These are phyloP conservation scores for Novumbra hubbsi DNA, from an alignment of 2,797 vertebrate species.

Conservation along the genomic window DNA sequence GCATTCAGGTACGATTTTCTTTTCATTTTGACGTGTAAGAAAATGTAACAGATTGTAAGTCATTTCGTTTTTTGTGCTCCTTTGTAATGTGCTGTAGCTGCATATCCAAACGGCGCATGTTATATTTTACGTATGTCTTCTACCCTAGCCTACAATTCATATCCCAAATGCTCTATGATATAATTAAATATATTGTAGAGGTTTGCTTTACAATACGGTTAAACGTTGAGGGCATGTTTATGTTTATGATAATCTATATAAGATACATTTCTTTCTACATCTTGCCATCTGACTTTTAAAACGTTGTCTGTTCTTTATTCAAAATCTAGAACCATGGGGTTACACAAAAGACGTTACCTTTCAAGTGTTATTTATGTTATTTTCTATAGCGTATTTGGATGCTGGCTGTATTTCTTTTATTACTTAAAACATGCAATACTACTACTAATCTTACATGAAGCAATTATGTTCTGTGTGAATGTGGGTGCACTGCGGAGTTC, in stretches of 20 bases:
- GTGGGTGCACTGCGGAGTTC: neutral
- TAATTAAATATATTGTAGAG: neutral
- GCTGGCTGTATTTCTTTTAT: neutral
- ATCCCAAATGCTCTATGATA: neutral
- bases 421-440: neutral
- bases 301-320: neutral
- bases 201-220: conserved; percentile 5
- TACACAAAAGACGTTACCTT: neutral
- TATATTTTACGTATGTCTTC: neutral
- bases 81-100: neutral
- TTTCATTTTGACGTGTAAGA: neutral
- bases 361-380: neutral
- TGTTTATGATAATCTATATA: neutral
- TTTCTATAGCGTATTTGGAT: neutral
- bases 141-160: neutral
- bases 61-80: neutral
- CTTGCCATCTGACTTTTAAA: neutral
- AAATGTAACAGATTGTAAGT: neutral
- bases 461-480: neutral
- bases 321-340: neutral
- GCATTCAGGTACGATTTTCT: conserved; percentile 62
- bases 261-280: neutral
- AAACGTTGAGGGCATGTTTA: neutral
- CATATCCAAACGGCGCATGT: neutral
- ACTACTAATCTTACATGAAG: neutral